These are phyloP conservation scores for Limnothrissa miodon DNA, from an alignment of 2,113 vertebrate species.

Conservation along the genomic window DNA sequence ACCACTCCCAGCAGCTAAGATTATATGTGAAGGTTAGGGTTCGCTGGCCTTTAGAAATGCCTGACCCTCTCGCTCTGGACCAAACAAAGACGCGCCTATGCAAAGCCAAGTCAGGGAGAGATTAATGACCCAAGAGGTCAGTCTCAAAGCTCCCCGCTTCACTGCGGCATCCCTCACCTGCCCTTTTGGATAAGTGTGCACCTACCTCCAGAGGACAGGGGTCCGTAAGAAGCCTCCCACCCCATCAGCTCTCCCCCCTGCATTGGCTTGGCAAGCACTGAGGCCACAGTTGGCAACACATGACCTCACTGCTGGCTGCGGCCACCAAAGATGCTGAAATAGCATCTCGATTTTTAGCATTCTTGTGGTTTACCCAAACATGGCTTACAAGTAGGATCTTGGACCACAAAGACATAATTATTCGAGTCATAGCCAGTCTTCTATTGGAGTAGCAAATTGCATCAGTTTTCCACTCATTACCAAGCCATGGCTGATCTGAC, in stretches of 20 bases:
- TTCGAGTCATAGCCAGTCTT: conserved; percentile 51
- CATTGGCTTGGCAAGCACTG: conserved; percentile 46
- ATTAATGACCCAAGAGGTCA: conserved; percentile 54
- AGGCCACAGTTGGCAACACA: conserved; percentile 53
- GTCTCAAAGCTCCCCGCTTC: conserved; percentile 39
- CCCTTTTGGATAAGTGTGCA: neutral
- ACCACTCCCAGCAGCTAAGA: neutral
- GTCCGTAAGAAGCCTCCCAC: conserved; percentile 17
- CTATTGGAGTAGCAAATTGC: conserved; percentile 35
- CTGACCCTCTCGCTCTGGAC: neutral
- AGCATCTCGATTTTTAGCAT: conserved; percentile 19
- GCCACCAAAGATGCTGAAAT: conserved; percentile 34
- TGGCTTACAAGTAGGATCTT: conserved; percentile 43
- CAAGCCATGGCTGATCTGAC: conserved; percentile 43
- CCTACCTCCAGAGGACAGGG: neutral
- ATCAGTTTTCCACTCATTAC: conserved; percentile 54
- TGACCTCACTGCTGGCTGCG: conserved; percentile 67
- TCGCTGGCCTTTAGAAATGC: neutral
- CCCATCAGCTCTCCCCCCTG: conserved; percentile 37
- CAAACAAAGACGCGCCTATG: neutral
- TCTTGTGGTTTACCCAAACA: conserved; percentile 63
- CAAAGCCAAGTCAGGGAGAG: neutral
- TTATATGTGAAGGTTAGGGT: neutral
- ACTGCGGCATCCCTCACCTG: neutral
- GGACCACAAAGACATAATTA: conserved; percentile 48